Percentiles rank a stretch among this genome's conserved stretches.
Evolutionary conservation across 1,140 invertebrate genomes (phyloP).

Genomic region (Heterodera schachtii): DNA sequence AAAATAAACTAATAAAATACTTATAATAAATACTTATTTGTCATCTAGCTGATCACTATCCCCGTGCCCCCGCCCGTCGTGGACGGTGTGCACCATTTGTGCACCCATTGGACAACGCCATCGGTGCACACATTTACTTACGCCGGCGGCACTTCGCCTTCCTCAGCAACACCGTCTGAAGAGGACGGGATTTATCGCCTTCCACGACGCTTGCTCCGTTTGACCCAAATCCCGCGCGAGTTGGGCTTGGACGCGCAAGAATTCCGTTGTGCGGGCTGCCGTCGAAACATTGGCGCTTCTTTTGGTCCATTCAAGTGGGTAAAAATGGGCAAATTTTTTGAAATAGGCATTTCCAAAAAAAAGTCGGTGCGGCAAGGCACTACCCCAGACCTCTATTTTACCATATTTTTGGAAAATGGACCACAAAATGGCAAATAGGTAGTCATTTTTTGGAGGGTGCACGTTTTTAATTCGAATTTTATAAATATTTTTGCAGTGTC

Average conservation of each 20-base stretch:
- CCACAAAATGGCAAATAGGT: background rate
- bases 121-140: too few relatives aligned
- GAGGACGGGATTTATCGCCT: slow-evolving; percentile 22
- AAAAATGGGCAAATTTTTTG: too few relatives aligned
- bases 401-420: background rate
- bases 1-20: too few relatives aligned
- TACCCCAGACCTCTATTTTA: too few relatives aligned
- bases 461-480: background rate
- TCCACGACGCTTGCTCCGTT: slow-evolving; percentile 22
- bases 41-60: background rate
- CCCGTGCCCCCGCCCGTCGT: background rate
- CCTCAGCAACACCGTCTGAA: background rate
- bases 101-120: too few relatives aligned
- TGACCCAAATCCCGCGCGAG: slow-evolving; percentile 55
- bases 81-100: too few relatives aligned
- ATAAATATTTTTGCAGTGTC: slow-evolving; percentile 31
- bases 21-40: too few relatives aligned
- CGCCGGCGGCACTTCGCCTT: too few relatives aligned
- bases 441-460: slow-evolving; percentile 18
- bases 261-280: slow-evolving; percentile 53
- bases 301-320: slow-evolving; percentile 57
- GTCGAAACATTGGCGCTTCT: slow-evolving; percentile 49
- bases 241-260: slow-evolving; percentile 52
- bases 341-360: too few relatives aligned
- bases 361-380: too few relatives aligned